phyloP scores from a whole-genome alignment of 2,888 invertebrate genomes.

The Thereva nobilitata region DNA sequence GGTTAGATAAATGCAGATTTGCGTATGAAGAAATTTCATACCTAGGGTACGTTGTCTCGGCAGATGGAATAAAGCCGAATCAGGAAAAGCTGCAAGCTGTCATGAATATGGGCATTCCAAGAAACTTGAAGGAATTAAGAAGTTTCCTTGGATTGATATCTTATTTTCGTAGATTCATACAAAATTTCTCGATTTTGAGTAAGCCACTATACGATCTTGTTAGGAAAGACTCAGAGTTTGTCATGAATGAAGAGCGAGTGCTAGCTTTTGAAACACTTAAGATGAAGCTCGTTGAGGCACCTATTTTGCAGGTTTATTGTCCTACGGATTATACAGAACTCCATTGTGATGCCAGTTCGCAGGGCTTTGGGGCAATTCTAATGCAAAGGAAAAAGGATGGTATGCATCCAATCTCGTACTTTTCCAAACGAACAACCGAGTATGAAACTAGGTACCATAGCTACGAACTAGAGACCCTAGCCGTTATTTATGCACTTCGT shows the following conservation, averaged over 20 bases:
- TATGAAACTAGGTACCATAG: neutral
- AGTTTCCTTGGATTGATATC: neutral
- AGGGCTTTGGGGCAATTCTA: neutral
- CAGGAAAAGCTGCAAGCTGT: too few relatives aligned
- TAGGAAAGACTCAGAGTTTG: neutral
- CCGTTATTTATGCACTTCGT: neutral
- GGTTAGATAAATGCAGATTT: too few relatives aligned
- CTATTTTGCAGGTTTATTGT: neutral
- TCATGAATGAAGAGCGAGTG: neutral
- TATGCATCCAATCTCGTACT: neutral
- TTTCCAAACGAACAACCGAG: constrained; percentile 2
- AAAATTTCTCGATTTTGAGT: neutral
- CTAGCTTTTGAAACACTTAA: neutral
- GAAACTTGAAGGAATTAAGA: neutral
- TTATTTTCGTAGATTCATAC: constrained; percentile 2
- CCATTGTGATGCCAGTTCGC: neutral
- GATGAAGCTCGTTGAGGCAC: neutral
- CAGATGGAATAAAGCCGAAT: too few relatives aligned
- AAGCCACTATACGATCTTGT: neutral
- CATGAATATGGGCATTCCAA: neutral
- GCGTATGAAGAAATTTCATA: too few relatives aligned
- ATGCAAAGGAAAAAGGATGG: neutral
- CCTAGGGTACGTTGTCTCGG: too few relatives aligned
- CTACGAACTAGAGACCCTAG: neutral
- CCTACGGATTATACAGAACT: neutral